Evolutionary conservation across 2,113 vertebrate species (phyloP), one percentile per base, ranked within the genome.

Genomic region (Prochilodus magdalenae): DNA sequence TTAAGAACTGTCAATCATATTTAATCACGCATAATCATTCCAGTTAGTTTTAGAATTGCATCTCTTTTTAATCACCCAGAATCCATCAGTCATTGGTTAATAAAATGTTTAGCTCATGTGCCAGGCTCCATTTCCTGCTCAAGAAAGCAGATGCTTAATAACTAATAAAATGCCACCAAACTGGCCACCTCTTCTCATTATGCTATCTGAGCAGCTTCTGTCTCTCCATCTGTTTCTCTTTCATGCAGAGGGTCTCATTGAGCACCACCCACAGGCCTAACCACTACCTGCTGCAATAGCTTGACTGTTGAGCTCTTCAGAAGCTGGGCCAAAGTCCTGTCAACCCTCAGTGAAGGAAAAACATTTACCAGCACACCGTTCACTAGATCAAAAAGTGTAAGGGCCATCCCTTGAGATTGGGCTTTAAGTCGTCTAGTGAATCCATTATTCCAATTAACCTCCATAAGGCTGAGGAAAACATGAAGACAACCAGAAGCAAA

Each of bases 391-490:
- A 77, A 77, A 44, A 77, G 27, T 20, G 24, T 63, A 73, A n/a
- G 53, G 53, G 60, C 59, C 74, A 69, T 77, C 47, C 36, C 66
- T 75, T 44, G 47, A 29, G 53, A 62, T 20, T 2, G 22, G 29
- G 22, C 29, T 30, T 78, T n/a, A 27, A 30, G 15, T 79, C 70
- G 65, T 40, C 40, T 14, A 3, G 49, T 65, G 44, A 75, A 73
- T 77, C 69, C 47, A 70, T 72, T 78, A 62, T 49, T 51, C 18
- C 79, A 77, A 62, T 83, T 69, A 83, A 69, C 69, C 67, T 63
- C 29, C 51, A 67, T 51, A 86, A 71, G 49, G 69, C 74, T 69
- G 33, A 80, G 69, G 65, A 69, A 65, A 49, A 63, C 75, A 59
- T 69, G 84, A 33, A 63, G 53, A 80, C 62, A 72, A 49, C 57